phyloP scores from a whole-genome alignment of 2,888 invertebrate species.

The Yponomeuta cagnagella region DNA sequence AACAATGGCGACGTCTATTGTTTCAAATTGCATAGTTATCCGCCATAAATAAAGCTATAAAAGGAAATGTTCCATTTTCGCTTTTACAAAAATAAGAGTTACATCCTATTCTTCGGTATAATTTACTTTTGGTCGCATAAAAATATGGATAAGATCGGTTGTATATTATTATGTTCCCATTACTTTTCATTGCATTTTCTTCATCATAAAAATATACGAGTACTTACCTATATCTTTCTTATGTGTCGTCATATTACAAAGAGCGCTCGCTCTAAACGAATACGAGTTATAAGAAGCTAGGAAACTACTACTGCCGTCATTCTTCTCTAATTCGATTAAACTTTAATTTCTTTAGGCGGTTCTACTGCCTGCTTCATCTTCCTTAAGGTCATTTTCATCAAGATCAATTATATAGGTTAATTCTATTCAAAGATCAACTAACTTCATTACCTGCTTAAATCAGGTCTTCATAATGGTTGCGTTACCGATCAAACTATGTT shows the following conservation, averaged over 20 bases:
- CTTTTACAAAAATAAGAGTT: slow-evolving; percentile 22
- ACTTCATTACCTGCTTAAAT: slow-evolving; percentile 12
- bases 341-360: slow-evolving; percentile 53
- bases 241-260: background rate
- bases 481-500: background rate
- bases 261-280: background rate
- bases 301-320: background rate
- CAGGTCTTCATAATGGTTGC: background rate
- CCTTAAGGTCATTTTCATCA: slow-evolving; percentile 50
- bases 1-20: slow-evolving; percentile 27
- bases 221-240: background rate
- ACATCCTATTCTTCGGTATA: slow-evolving; percentile 18
- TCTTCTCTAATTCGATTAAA: slow-evolving; percentile 59
- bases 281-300: background rate
- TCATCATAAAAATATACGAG: slow-evolving; percentile 6
- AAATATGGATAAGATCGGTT: slow-evolving; percentile 10
- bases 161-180: slow-evolving; percentile 5
- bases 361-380: slow-evolving; percentile 47
- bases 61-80: slow-evolving; percentile 25
- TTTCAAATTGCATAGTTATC: slow-evolving; percentile 30
- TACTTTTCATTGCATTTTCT: slow-evolving; percentile 1
- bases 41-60: slow-evolving; percentile 28
- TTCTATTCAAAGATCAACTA: slow-evolving; percentile 30
- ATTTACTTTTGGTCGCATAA: slow-evolving; percentile 5
- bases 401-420: slow-evolving; percentile 51